Conservation (phyloP, 2,888 invertebrate species). For the Eupithecia subumbrata region DNA sequence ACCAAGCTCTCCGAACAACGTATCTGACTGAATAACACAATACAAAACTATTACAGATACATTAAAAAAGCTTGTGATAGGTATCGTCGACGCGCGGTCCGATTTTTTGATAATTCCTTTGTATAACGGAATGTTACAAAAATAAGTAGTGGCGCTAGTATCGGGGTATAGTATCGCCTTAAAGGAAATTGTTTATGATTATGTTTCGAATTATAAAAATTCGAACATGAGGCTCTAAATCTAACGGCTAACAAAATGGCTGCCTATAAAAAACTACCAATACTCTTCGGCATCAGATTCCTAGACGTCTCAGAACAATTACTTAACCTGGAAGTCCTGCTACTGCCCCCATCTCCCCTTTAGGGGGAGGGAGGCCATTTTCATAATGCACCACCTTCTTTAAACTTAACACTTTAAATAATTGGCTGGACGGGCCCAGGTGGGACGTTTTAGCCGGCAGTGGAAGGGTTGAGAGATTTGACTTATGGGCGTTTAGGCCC, state of each 20-base stretch:
- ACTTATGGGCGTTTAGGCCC: slow-evolving; percentile 13
- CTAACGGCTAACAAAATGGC: background rate
- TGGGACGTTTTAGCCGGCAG: slow-evolving; percentile 18
- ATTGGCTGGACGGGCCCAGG: slow-evolving; percentile 52
- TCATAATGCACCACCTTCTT: slow-evolving; percentile 71
- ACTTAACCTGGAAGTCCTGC: slow-evolving; percentile 48
- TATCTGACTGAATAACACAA: too few species aligned
- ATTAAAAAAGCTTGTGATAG: too few species aligned
- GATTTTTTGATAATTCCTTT: too few species aligned
- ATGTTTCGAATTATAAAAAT: too few species aligned
- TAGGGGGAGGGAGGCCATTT: slow-evolving; percentile 60
- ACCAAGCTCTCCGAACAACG: too few species aligned
- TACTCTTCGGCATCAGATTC: slow-evolving; percentile 28
- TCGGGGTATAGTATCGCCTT: too few species aligned
- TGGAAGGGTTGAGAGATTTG: slow-evolving; percentile 26
- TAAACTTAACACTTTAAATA: slow-evolving; percentile 78
- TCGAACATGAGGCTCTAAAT: background rate
- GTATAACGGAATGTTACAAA: too few species aligned
- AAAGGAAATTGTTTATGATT: too few species aligned
- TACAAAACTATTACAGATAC: too few species aligned
- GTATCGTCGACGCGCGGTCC: too few species aligned
- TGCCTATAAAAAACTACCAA: slow-evolving; percentile 17
- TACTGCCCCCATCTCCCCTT: slow-evolving; percentile 8
- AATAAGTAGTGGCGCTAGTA: too few species aligned
- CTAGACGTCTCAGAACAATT: slow-evolving; percentile 49